Conservation (phyloP, 2,888 invertebrate genomes). For the Bimastos eiseni region DNA sequence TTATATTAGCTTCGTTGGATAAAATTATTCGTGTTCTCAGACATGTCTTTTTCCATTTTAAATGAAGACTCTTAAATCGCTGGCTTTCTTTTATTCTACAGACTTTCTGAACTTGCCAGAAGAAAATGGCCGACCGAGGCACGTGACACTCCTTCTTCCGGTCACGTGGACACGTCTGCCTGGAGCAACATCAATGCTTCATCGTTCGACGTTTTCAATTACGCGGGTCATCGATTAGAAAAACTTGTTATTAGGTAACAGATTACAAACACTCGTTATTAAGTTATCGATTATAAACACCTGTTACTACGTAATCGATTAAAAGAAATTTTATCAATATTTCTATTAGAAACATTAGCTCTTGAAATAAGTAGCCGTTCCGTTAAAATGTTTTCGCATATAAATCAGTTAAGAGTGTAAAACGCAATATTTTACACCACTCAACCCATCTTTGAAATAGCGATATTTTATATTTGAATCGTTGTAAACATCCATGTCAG, state of each 20-base stretch:
- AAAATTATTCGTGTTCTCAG: not conserved
- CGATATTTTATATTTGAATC: not conserved
- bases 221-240: not conserved
- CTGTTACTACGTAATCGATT: too few relatives aligned
- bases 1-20: not conserved
- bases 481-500: too few relatives aligned
- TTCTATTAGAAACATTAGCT: too few relatives aligned
- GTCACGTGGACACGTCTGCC: constrained; percentile 19
- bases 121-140: constrained; percentile 25
- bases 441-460: not conserved
- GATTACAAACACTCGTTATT: too few relatives aligned
- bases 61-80: not conserved
- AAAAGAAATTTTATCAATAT: too few relatives aligned
- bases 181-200: constrained; percentile 14
- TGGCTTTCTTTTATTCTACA: not conserved
- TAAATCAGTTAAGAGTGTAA: too few relatives aligned
- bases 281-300: too few relatives aligned
- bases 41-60: not conserved
- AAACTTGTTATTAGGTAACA: constrained; percentile 1
- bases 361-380: too few relatives aligned
- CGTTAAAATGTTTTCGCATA: too few relatives aligned
- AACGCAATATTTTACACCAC: not conserved
- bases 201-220: not conserved
- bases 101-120: not conserved
- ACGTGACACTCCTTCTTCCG: constrained; percentile 8